Evolutionary conservation across 2,113 vertebrate genomes (phyloP).

Genomic region (Hippocampus abdominalis): DNA sequence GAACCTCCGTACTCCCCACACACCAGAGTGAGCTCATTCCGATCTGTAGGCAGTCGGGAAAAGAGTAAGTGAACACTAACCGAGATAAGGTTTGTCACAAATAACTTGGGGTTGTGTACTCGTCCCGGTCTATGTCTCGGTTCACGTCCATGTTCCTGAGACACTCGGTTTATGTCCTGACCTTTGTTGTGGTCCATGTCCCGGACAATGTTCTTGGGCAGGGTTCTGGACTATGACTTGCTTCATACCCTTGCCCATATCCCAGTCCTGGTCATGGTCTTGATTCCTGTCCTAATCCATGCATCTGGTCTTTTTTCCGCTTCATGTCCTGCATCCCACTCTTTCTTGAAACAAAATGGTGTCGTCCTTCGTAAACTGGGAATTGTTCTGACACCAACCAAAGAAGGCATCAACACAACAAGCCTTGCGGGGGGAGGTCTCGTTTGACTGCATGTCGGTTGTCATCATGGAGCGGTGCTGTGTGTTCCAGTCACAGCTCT

Average conservation of each 20-base stretch:
- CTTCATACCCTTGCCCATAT: not conserved
- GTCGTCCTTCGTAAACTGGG: too few species aligned
- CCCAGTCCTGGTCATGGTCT: not conserved
- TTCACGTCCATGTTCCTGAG: not conserved
- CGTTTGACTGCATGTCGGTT: not conserved
- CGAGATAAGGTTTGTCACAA: not conserved
- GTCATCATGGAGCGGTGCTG: not conserved
- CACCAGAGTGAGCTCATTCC: conserved; percentile 30
- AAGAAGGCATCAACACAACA: not conserved
- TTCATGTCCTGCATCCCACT: not conserved
- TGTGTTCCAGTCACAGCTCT: conserved; percentile 46
- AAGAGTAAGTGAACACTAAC: not conserved
- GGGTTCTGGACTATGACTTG: not conserved
- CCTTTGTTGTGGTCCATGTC: not conserved
- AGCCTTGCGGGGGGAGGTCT: not conserved
- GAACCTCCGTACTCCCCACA: conserved; percentile 70
- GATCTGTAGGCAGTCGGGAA: not conserved
- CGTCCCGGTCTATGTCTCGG: not conserved
- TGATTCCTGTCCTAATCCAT: not conserved
- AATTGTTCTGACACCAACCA: not conserved
- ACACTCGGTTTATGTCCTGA: not conserved
- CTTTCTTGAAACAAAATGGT: too few species aligned
- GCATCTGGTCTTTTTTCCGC: not conserved
- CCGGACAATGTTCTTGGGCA: not conserved
- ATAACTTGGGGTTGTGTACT: not conserved